Conservation (phyloP, 2,797 vertebrate genomes). For the Alosa sapidissima region DNA sequence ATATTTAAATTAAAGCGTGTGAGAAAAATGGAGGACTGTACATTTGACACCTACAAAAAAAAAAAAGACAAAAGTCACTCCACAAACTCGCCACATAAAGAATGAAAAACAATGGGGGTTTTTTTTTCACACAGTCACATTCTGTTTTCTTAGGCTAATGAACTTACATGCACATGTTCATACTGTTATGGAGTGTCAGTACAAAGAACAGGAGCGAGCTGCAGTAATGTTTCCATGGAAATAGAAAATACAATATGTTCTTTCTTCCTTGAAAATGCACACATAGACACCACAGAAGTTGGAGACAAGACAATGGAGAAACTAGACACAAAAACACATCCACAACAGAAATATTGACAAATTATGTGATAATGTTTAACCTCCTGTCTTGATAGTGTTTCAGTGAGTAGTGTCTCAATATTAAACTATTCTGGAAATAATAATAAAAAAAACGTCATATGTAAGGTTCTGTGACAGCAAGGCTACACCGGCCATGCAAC, state of each 20-base stretch:
- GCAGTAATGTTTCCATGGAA: constrained; percentile 8
- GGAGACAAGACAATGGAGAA: background rate
- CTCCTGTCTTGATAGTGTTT: background rate
- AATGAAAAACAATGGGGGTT: constrained; percentile 29
- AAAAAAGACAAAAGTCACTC: constrained; percentile 30
- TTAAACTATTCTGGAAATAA: background rate
- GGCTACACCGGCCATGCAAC: too few species aligned
- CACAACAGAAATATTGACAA: constrained; percentile 2
- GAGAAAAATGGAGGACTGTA: constrained; percentile 57
- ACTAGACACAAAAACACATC: background rate
- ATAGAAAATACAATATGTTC: constrained; percentile 5
- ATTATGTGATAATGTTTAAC: background rate
- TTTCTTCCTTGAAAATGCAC: background rate
- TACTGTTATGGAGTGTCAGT: constrained; percentile 43
- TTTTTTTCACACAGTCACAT: constrained; percentile 1
- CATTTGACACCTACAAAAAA: constrained; percentile 25
- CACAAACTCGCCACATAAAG: constrained; percentile 52
- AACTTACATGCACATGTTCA: background rate
- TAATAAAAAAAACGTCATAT: background rate
- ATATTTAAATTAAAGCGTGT: constrained; percentile 62
- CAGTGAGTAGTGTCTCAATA: constrained; percentile 2
- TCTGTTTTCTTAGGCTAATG: background rate
- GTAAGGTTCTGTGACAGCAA: background rate
- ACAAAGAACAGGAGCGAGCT: constrained; percentile 41
- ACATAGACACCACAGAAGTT: background rate